Evolutionary conservation across 1,140 invertebrate genomes (phyloP), one percentile per base, ranked within the genome.

Genomic region (Neodiprion virginianus): DNA sequence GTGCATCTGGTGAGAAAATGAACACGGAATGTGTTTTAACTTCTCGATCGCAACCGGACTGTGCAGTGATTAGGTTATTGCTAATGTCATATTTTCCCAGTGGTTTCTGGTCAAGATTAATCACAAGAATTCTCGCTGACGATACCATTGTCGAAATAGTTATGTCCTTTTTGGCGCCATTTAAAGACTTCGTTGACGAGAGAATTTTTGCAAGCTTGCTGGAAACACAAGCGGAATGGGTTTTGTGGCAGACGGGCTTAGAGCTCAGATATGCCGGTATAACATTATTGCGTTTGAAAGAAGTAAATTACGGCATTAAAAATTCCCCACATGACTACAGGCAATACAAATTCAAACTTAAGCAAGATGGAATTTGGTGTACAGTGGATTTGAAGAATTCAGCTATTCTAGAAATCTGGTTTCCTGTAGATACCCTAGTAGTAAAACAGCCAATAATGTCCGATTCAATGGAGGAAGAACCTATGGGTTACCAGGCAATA

Each of bases 81-180:
- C 88, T 97, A 1, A 95, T 99, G 92, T 97, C 97, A 0, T 99
- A 99, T 87, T 96, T 99, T 84, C 98, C 98, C 0, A 96, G 96
- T 78, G 98, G 98, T 0, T 99, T 99, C 87, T 99, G 98, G 98
- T 96, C 98, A 0, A 89, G 98, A 10, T 90, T 99, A 4, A 96
- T 98, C 12, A 97, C 97, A 0, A 89, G 98, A 23, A 93, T 99
- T 69, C 86, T 99, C 40, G 96, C 96, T 0, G 98, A 99, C 85
- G 94, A 97, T 77, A 91, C 93, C 11, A 93, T 97, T 40, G 92
- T 95, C 1, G 94, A 96, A 74, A 95, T 96, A n/a, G 93, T 96
- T 0, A 87, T 88, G 85, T 86, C 87, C 0, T 88, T 89, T 48
- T 72, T 88, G 14, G 80, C 83, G 0, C 86, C 87, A 0, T 87